These are phyloP conservation scores for Hypocryptadius cinnamomeus DNA, from an alignment of 2,113 vertebrate species.

Conservation along the genomic window DNA sequence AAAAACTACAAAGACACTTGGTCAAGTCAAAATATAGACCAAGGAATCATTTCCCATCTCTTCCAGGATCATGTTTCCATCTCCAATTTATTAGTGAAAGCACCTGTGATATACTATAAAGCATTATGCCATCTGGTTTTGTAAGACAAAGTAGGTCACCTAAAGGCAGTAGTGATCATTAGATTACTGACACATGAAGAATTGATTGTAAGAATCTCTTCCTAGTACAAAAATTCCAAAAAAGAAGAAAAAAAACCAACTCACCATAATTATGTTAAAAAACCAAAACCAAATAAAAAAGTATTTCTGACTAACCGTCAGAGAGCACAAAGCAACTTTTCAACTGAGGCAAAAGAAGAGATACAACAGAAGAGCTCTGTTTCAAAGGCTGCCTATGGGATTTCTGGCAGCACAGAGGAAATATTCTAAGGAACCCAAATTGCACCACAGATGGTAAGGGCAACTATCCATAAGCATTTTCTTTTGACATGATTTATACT, in stretches of 20 bases:
- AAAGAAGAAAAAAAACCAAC: neutral
- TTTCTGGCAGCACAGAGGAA: neutral
- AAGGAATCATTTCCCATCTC: neutral
- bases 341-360: neutral
- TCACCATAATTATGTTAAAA: rapidly evolving
- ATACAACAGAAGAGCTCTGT: neutral
- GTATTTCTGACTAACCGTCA: neutral
- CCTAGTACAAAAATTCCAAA: neutral
- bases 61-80: neutral
- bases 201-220: neutral
- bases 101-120: neutral
- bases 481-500: neutral
- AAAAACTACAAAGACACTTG: neutral
- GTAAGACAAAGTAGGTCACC: neutral
- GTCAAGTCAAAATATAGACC: neutral
- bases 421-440: neutral
- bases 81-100: neutral
- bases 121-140: neutral
- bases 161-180: neutral
- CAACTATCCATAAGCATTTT: neutral
- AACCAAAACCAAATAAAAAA: neutral
- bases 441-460: neutral
- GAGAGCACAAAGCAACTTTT: neutral
- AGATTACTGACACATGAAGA: neutral
- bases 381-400: neutral